Evolutionary conservation across 2,797 vertebrate species (phyloP), one percentile per base, ranked within the genome.

Genomic region (Megaceryle alcyon): DNA sequence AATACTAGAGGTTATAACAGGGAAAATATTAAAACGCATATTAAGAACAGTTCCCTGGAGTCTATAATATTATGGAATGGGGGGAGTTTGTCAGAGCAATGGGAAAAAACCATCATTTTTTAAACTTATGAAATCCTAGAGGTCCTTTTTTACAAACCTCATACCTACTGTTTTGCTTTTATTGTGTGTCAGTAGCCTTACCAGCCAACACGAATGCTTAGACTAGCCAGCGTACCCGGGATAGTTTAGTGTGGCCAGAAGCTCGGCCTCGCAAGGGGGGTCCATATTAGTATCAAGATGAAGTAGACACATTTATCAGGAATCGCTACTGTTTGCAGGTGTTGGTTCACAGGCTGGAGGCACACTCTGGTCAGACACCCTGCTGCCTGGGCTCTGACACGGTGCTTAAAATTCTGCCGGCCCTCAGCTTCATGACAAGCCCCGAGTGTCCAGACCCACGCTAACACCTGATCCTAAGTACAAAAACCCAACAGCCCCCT

Each of bases 301-400:
- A 16, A 12, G 33, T 3, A 49, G 48, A n/a, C 51, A 1, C 9
- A 17, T 7, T 23, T 10, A n/a, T 41, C 73, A 41, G 7, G 53
- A 43, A 2, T 12, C 23, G 2, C 0, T 14, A 43, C 69, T 28
- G 29, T 2, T 25, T 6, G 12, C 14, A 0, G 0, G 9, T 4
- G n/a, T 11, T 12, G 3, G 23, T 12, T 29, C 48, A 4, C 12
- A 3, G 0, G 39, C 64, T 48, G 57, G 12, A 6, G 57, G 73
- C 5, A 17, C 59, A 12, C 2, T 1, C 44, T 3, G 53, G 5
- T 13, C 23, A 25, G 31, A 6, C 26, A 43, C 6, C 46, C 53
- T 3, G 66, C n/a, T 59, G 18, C 0, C 43, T 4, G 21, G 10
- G 66, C 63, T 12, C 56, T 23, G 43, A 10, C 5, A 12, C 20